A percentile compares a stretch with the other conserved stretches of the same genome.
These are phyloP conservation scores for Hydropsyche tenuis DNA, from an alignment of 1,140 invertebrate genomes.

Conservation along the genomic window DNA sequence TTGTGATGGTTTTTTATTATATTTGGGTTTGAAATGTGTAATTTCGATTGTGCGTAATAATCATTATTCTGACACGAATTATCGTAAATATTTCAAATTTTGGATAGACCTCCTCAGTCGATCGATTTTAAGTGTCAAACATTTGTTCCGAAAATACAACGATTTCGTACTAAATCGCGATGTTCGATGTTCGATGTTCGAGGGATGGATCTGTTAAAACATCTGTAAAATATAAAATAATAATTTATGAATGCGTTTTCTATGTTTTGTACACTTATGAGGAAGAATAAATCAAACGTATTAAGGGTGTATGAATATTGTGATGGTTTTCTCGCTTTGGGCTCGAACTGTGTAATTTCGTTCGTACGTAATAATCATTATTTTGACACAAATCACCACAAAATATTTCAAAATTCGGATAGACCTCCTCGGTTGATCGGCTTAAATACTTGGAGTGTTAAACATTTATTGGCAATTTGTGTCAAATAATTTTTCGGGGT, in stretches of 20 bases:
- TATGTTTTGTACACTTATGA: too few relatives aligned
- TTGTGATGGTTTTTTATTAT: too few relatives aligned
- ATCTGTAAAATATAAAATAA: too few relatives aligned
- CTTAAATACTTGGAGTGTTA: not conserved
- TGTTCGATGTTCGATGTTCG: too few relatives aligned
- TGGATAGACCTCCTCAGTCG: not conserved
- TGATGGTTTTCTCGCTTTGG: too few relatives aligned
- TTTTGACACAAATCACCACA: constrained; percentile 11
- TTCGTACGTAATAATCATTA: constrained; percentile 18
- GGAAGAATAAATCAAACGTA: too few relatives aligned
- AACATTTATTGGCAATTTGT: constrained; percentile 14
- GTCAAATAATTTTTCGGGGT: constrained; percentile 28
- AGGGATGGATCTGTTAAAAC: too few relatives aligned
- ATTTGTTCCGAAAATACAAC: constrained; percentile 4
- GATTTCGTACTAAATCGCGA: too few relatives aligned
- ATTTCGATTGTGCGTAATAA: not conserved
- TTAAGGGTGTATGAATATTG: too few relatives aligned
- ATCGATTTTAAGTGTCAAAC: not conserved
- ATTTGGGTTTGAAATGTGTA: not conserved
- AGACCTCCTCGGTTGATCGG: not conserved
- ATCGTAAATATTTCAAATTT: not conserved
- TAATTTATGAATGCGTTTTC: too few relatives aligned
- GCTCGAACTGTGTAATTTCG: not conserved
- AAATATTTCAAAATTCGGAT: not conserved
- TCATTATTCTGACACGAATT: constrained; percentile 26